Evolutionary conservation across 2,888 invertebrate genomes (phyloP).

Genomic region (Pantelozetes paolii): DNA sequence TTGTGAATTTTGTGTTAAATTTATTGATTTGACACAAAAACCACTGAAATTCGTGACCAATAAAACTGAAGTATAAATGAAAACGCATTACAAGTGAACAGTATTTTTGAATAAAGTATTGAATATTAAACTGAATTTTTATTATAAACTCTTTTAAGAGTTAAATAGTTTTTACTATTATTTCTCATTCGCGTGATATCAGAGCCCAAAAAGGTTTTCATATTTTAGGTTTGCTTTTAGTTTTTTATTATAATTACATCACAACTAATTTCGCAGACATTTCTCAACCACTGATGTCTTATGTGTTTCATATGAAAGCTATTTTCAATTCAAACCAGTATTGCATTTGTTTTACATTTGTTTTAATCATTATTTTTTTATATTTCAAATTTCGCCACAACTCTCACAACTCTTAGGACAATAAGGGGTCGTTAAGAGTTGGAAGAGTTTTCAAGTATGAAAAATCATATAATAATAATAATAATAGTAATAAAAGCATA

Average conservation of each 20-base stretch:
- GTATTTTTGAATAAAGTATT: neutral
- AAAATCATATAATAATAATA: slow-evolving; percentile 25
- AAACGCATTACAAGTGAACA: slow-evolving; percentile 10
- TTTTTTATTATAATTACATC: no score
- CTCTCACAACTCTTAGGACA: neutral
- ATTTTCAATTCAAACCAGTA: no score
- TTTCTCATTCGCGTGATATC: neutral
- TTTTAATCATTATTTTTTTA: neutral
- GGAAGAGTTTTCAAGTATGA: slow-evolving; percentile 14
- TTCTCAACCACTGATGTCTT: no score
- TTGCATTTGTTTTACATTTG: neutral
- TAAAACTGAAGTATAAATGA: slow-evolving; percentile 7
- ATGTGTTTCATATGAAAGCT: no score
- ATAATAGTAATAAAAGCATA: slow-evolving; percentile 29
- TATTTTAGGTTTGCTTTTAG: no score
- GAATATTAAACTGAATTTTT: no score
- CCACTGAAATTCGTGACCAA: slow-evolving; percentile 6
- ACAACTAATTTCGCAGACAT: no score
- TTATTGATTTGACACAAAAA: neutral
- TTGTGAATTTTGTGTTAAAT: no score
- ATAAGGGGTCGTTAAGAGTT: neutral
- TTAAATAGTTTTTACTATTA: neutral
- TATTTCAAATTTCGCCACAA: neutral
- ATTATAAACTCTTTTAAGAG: neutral
- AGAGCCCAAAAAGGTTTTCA: neutral